phyloP scores from a whole-genome alignment of 2,888 invertebrate species.

The Phortica magna region DNA sequence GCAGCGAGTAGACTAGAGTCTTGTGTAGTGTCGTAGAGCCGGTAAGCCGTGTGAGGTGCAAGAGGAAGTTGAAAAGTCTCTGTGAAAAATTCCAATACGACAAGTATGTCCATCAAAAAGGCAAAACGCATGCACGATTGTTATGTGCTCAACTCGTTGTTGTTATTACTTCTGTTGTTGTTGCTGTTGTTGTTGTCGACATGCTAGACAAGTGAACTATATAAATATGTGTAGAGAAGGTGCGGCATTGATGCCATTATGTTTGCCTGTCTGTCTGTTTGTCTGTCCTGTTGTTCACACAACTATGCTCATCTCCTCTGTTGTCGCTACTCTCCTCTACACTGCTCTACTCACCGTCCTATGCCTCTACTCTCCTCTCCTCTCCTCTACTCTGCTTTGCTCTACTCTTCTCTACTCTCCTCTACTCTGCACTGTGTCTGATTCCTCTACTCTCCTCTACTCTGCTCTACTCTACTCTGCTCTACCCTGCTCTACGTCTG shows the following conservation, averaged over 20 bases:
- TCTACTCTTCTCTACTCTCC: no score
- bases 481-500: conserved; percentile 30
- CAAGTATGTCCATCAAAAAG: conserved; percentile 55
- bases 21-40: neutral
- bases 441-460: no score
- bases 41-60: no score
- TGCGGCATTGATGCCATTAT: neutral
- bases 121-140: conserved; percentile 65
- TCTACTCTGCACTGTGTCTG: no score
- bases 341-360: no score
- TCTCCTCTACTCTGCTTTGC: no score
- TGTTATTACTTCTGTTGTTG: neutral
- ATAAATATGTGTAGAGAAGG: neutral
- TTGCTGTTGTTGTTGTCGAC: neutral
- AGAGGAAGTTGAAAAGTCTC: conserved; percentile 5
- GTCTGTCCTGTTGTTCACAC: no score
- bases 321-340: no score
- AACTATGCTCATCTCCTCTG: no score
- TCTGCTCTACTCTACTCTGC: no score
- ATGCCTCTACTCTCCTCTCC: no score
- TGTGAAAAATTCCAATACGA: conserved; percentile 31
- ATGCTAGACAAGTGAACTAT: neutral
- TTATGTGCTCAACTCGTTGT: no score
- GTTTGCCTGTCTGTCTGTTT: neutral
- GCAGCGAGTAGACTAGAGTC: neutral